These are phyloP conservation scores for Amazona ochrocephala DNA, from an alignment of 2,797 vertebrate genomes.

Conservation along the genomic window DNA sequence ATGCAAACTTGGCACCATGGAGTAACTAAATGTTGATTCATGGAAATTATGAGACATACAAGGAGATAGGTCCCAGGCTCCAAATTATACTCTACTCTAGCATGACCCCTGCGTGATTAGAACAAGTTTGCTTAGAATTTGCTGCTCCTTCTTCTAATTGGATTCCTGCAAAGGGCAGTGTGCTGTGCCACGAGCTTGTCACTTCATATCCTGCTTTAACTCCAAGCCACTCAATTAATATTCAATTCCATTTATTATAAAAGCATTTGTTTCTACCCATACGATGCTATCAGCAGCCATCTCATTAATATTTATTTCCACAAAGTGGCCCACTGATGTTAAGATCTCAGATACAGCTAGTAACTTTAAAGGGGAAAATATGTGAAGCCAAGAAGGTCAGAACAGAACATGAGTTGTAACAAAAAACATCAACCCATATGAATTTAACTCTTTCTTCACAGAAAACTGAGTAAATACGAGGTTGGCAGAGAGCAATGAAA, in stretches of 20 bases:
- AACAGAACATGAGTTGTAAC: slow-evolving; percentile 8
- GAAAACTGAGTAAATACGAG: neutral
- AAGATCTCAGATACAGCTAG: slow-evolving; percentile 34
- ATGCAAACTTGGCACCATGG: neutral
- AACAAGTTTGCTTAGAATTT: slow-evolving; percentile 51
- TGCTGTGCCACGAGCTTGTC: slow-evolving; percentile 24
- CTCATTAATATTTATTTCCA: slow-evolving; percentile 75
- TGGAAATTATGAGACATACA: slow-evolving; percentile 52
- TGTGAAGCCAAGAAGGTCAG: slow-evolving; percentile 13
- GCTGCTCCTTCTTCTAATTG: slow-evolving; percentile 64
- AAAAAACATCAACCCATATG: neutral
- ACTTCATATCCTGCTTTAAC: slow-evolving; percentile 61
- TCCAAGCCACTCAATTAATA: slow-evolving; percentile 67
- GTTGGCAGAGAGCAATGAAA: neutral
- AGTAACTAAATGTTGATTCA: slow-evolving; percentile 37
- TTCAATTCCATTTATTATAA: slow-evolving; percentile 62
- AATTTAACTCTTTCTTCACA: neutral
- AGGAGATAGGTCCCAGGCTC: slow-evolving; percentile 36
- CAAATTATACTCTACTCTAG: slow-evolving; percentile 44
- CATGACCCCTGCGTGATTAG: slow-evolving; percentile 16
- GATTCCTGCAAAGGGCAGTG: slow-evolving; percentile 54
- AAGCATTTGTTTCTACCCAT: slow-evolving; percentile 46
- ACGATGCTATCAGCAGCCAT: slow-evolving; percentile 46
- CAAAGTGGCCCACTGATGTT: slow-evolving; percentile 38
- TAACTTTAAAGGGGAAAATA: slow-evolving; percentile 36